phyloP scores from a whole-genome alignment of 2,113 vertebrate species.

The Australoheros scitulus region DNA sequence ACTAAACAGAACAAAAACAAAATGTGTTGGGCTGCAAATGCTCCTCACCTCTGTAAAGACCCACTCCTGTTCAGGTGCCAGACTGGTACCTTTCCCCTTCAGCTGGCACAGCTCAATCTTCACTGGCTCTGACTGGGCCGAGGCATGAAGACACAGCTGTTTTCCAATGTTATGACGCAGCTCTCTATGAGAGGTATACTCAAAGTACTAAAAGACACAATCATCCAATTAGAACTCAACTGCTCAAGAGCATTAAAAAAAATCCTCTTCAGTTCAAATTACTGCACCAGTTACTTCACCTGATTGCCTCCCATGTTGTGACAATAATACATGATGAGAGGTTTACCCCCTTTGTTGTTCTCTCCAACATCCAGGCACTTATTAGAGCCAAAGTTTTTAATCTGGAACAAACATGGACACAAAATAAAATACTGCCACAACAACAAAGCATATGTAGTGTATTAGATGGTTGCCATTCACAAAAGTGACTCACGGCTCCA shows the following conservation, averaged over 20 bases:
- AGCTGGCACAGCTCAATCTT: conserved; percentile 84
- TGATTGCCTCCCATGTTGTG: conserved; percentile 98
- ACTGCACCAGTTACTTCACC: conserved; percentile 72
- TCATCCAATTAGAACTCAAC: conserved; percentile 1
- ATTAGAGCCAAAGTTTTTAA: conserved; percentile 84
- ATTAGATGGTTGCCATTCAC: neutral
- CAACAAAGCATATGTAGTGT: neutral
- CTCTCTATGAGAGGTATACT: conserved; percentile 88
- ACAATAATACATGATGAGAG: conserved; percentile 92
- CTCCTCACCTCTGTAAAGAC: conserved; percentile 84
- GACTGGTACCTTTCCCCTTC: conserved; percentile 80
- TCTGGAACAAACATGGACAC: conserved; percentile 72
- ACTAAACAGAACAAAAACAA: too few species aligned
- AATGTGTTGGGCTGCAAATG: rapidly evolving
- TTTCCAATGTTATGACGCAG: conserved; percentile 93
- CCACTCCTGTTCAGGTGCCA: conserved; percentile 87
- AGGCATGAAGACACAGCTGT: conserved; percentile 88
- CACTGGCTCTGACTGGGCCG: conserved; percentile 19
- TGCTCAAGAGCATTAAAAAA: neutral
- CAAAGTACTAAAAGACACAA: conserved; percentile 87
- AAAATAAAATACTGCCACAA: neutral
- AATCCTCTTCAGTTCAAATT: neutral
- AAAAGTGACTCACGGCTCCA: conserved; percentile 85
- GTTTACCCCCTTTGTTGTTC: conserved; percentile 87
- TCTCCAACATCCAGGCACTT: conserved; percentile 92